Evolutionary conservation across 2,113 vertebrate genomes (phyloP), one percentile per base, ranked within the genome.

Genomic region (Aptenodytes patagonicus): DNA sequence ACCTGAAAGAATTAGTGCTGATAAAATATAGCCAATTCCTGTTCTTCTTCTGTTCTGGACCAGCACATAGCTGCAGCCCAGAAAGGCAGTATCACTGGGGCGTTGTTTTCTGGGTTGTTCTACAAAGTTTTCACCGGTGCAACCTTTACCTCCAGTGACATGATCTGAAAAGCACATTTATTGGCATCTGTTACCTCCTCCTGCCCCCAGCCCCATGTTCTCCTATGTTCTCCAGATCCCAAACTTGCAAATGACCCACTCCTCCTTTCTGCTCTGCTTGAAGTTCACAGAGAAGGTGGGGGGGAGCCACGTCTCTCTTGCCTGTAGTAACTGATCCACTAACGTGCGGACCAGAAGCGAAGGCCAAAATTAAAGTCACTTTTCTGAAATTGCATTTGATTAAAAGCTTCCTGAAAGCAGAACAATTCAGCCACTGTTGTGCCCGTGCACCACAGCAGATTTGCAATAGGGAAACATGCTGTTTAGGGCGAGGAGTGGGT

Each of bases 171-270:
- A 36, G 7, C n/a, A 29, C 83, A 55, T 93, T 91, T 72, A 54
- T 1, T 55, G 64, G 60, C 29, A 26, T 7, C 93, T 70, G 86
- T 36, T 72, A n/a, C 66, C 77, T 40, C 80, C 96, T 95, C 85
- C 95, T 57, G 71, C 61, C 89, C 88, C 95, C 93, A 92, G 93
- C 81, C 72, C 55, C 0, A 0, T 9, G 9, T 6, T 17, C 38
- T 29, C 64, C 58, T 3, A 0, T 0, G 0, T 15, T 18, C 65
- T 78, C 21, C n/a, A 9, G 18, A 3, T 5, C 31, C 15, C 4
- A 4, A n/a, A 7, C 13, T 13, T 20, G 44, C 58, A 54, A 9
- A 2, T 7, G 51, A 24, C 17, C 44, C 34, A 0, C 28, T 42
- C 28, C 54, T 69, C n/a, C 51, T 58, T 40, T 15, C 71, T n/a